These are phyloP conservation scores for Sabatieria punctata DNA, from an alignment of 2,888 invertebrate genomes.

Conservation along the genomic window DNA sequence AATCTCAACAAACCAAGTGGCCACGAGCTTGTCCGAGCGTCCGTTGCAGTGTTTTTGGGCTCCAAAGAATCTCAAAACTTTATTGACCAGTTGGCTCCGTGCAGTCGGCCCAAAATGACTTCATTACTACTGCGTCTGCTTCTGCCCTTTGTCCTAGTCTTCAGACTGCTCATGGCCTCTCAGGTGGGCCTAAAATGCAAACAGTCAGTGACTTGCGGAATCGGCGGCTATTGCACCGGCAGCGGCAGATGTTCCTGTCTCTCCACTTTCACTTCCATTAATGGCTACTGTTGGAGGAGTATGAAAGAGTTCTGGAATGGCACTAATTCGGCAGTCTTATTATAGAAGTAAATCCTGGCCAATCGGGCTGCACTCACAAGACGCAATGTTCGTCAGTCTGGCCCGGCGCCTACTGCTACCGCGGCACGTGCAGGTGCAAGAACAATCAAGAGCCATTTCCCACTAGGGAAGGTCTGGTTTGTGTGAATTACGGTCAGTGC, in stretches of 20 bases:
- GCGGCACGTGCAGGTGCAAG: background rate
- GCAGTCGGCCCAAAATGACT: too few species aligned
- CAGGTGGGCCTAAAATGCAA: constrained; percentile 26
- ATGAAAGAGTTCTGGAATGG: background rate
- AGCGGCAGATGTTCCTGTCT: constrained; percentile 29
- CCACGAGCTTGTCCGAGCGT: too few species aligned
- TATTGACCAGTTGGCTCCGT: too few species aligned
- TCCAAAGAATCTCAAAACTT: too few species aligned
- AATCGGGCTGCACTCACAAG: constrained; percentile 20
- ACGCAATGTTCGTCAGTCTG: constrained; percentile 20
- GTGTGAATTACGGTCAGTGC: constrained; percentile 15
- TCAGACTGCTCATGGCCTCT: too few species aligned
- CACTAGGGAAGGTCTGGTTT: constrained; percentile 18
- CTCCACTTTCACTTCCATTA: constrained; percentile 29
- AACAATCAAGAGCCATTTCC: background rate
- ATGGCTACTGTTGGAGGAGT: constrained; percentile 30
- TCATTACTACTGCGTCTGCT: too few species aligned
- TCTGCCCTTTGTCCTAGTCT: too few species aligned
- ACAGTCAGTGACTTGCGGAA: constrained; percentile 26
- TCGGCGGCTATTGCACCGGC: constrained; percentile 29
- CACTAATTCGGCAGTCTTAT: background rate
- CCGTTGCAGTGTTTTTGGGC: too few species aligned
- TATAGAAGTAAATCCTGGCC: constrained; percentile 21
- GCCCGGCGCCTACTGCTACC: constrained; percentile 19
- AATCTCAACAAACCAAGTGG: too few species aligned